phyloP scores from a whole-genome alignment of 2,797 vertebrate genomes.

The Gobionotothen gibberifrons region DNA sequence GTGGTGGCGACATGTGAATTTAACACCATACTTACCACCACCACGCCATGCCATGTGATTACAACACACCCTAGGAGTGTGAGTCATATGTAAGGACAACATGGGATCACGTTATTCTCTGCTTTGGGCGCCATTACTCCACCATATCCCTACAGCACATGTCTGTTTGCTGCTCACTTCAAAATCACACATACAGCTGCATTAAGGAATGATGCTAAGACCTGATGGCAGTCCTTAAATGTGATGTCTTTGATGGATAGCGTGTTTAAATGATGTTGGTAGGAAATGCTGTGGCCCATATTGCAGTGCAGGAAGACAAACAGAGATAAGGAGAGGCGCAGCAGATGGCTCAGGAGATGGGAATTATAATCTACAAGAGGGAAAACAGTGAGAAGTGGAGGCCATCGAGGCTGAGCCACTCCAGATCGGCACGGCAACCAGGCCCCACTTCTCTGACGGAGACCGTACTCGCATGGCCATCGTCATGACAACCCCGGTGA shows the following conservation, averaged over 20 bases:
- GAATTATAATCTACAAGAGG: slow-evolving; percentile 79
- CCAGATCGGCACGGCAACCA: slow-evolving; percentile 83
- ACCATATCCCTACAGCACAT: no score
- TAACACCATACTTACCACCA: no score
- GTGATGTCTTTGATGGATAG: slow-evolving; percentile 29
- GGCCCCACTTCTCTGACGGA: slow-evolving; percentile 62
- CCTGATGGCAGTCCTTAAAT: no score
- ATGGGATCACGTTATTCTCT: no score
- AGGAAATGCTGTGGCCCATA: slow-evolving; percentile 32
- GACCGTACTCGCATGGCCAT: slow-evolving; percentile 62
- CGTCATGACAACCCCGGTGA: slow-evolving; percentile 80
- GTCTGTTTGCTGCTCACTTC: no score
- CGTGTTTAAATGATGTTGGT: slow-evolving; percentile 29
- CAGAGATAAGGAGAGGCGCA: slow-evolving; percentile 66
- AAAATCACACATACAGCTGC: no score
- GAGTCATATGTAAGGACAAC: no score
- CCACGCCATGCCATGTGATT: no score
- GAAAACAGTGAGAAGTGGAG: slow-evolving; percentile 71
- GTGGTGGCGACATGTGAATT: no score
- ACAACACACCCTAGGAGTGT: no score
- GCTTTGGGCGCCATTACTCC: no score
- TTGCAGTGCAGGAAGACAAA: slow-evolving; percentile 61
- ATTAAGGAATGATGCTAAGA: no score
- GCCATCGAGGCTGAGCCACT: slow-evolving; percentile 80
- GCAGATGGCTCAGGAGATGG: slow-evolving; percentile 77